Base-by-base conservation (phyloP, 2,888 invertebrate genomes). In the Campoletis raptor region DNA sequence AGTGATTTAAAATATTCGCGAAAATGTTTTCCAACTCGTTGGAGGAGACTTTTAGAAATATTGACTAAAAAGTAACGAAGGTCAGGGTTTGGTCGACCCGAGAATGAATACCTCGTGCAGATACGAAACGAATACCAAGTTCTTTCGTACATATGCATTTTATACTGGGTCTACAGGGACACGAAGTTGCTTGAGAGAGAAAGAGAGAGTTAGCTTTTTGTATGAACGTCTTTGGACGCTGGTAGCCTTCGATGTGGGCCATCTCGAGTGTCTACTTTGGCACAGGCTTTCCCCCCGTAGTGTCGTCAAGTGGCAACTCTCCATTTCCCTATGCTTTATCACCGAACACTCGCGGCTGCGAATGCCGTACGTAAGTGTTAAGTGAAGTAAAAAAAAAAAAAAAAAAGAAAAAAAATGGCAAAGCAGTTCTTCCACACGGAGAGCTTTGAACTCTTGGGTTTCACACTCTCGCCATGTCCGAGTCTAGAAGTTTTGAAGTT, bases 241-340 rank as follows among this genome's bases (percentile, higher is more conserved):
- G 52, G 45, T 70, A 42, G 57, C 57, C 73, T 61, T 78, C 86
- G 24, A 85, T 87, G 89, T 86, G 86, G 88, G 86, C 85, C 81
- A 76, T 69, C 86, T 88, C 87, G 90, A 89, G 89, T 89, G 85
- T 90, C 91, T 90, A 91, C 91, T 91, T 88, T 90, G 88, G 89
- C 89, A 89, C 88, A 89, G 86, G 83, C 88, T 90, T 89, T 83
- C 89, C 87, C 88, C 87, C 88, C 86, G 81, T 86, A 89, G 90
- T 88, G 88, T 83, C 90, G 87, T 89, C 88, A 81, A 87, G 90
- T 84, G 85, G 85, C 72, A 83, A 81, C 80, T 64, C 84, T 88
- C 86, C 66, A 76, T 80, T 81, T 70, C 76, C 61, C 76, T 81
- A 81, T 88, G 90, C 90, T 91, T 90, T 91, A 90, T 91, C 89